Percentiles rank a stretch among this genome's conserved stretches.
Conservation (phyloP, 2,113 vertebrate species). For the Galeopterus variegatus region DNA sequence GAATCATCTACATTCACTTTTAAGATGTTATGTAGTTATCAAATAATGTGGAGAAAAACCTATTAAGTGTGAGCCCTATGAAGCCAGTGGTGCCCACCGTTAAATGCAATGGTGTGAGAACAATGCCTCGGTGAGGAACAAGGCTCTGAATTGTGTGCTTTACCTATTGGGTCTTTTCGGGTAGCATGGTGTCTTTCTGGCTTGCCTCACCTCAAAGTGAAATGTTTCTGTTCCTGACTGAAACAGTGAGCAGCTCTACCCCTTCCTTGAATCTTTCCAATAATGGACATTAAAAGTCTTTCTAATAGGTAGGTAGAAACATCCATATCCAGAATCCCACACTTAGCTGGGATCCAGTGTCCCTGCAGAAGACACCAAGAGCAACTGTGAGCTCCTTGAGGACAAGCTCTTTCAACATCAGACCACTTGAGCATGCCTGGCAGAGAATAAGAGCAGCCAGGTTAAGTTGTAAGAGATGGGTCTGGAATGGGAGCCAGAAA, state of each 20-base stretch:
- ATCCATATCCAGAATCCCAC: not conserved
- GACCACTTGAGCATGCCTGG: not conserved
- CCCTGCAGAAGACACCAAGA: not conserved
- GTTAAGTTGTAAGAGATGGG: not conserved
- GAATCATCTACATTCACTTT: not conserved
- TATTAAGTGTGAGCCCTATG: not conserved
- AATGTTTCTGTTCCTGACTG: not conserved
- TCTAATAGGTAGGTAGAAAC: not conserved
- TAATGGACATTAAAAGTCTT: not conserved
- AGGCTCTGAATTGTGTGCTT: not conserved
- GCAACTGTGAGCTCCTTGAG: not conserved
- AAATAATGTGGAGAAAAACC: not conserved
- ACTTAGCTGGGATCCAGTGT: not conserved
- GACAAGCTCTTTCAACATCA: not conserved
- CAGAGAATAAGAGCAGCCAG: accelerated
- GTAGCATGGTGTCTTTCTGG: not conserved
- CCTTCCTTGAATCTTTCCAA: not conserved
- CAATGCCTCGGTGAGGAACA: accelerated
- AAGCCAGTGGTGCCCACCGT: no score
- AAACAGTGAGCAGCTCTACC: not conserved
- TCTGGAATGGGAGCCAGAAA: not conserved
- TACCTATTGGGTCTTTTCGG: no score
- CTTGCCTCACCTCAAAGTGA: not conserved
- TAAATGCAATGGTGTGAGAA: not conserved
- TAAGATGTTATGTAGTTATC: not conserved